phyloP scores from a whole-genome alignment of 2,888 invertebrate species.

The Limnephilus marmoratus region DNA sequence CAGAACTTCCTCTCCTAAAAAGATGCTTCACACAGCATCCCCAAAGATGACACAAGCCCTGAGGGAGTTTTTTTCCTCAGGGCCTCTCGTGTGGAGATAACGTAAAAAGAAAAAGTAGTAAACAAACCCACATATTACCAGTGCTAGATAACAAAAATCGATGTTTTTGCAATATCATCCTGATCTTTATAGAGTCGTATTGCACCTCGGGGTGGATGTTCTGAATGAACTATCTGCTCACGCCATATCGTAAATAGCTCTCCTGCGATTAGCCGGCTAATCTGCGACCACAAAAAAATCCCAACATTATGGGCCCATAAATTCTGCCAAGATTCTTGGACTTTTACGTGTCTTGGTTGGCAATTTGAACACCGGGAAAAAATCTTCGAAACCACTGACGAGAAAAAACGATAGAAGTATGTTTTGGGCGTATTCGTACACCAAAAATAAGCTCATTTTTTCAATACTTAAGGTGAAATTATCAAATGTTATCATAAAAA shows the following conservation, averaged over 20 bases:
- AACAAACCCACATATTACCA: not conserved
- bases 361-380: not conserved
- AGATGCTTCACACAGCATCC: no score
- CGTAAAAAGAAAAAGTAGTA: no score
- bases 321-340: not conserved
- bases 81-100: no score
- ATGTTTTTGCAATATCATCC: not conserved
- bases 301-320: not conserved
- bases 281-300: not conserved
- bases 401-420: not conserved
- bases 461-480: no score
- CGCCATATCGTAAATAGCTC: not conserved
- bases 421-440: not conserved
- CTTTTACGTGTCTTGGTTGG: not conserved
- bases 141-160: not conserved
- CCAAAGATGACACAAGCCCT: no score
- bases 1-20: no score
- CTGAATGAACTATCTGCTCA: not conserved
- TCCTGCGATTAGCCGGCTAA: not conserved
- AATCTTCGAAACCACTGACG: not conserved
- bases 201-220: not conserved
- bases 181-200: not conserved
- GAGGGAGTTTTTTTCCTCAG: no score
- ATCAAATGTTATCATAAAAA: no score
- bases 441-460: no score